Evolutionary conservation across 2,888 invertebrate genomes (phyloP).

Genomic region (Eurytoma californica): DNA sequence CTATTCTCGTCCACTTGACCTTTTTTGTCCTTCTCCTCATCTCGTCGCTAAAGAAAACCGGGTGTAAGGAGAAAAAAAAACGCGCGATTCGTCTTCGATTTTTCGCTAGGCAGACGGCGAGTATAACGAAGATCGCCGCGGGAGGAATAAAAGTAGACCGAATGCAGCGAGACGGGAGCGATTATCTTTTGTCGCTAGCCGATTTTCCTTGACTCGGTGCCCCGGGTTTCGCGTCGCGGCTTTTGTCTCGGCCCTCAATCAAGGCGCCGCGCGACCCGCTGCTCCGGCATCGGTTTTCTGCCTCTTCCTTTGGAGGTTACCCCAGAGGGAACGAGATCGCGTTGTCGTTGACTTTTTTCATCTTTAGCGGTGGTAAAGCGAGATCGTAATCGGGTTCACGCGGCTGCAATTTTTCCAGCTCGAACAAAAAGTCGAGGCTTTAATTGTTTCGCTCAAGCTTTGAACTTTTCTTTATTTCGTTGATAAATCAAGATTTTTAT

Average conservation of each 20-base stretch:
- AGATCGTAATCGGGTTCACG: not conserved
- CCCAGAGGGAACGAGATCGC: not conserved
- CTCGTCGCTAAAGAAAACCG: slow-evolving; percentile 14
- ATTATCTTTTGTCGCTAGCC: slow-evolving; percentile 13
- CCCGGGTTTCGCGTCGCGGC: not conserved
- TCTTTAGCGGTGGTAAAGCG: not conserved
- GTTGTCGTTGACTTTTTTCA: not conserved
- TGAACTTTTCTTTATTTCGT: no score
- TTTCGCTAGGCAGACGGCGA: not conserved
- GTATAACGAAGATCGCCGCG: not conserved
- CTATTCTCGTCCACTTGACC: slow-evolving; percentile 17
- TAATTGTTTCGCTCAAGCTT: no score
- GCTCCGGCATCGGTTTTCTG: not conserved
- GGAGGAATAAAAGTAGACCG: not conserved
- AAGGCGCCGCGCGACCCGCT: not conserved
- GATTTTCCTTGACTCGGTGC: not conserved
- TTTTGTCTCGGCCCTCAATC: slow-evolving; percentile 26
- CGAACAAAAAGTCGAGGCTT: no score
- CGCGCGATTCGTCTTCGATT: not conserved
- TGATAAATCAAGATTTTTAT: no score
- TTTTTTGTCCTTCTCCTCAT: slow-evolving; percentile 5
- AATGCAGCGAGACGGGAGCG: not conserved
- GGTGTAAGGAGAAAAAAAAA: not conserved
- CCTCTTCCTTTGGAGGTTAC: not conserved
- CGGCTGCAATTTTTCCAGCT: no score